A percentile compares a stretch with the other conserved stretches of the same genome.
phyloP scores from a whole-genome alignment of 2,113 vertebrate species.

The Oriolus oriolus region DNA sequence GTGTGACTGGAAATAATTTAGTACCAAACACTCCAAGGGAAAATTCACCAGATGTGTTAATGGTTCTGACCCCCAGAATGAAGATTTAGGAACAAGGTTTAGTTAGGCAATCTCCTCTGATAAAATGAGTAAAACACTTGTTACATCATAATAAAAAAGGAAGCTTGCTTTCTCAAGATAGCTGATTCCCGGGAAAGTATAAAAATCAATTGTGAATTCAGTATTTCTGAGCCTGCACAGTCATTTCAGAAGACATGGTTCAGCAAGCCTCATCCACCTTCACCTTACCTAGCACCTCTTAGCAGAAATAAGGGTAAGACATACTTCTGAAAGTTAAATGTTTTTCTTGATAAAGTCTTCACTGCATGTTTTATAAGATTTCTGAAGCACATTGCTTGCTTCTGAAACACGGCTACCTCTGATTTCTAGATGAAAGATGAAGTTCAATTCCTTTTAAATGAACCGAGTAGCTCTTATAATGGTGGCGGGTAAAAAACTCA shows the following conservation, averaged over 20 bases:
- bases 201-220: neutral
- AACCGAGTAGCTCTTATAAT: neutral
- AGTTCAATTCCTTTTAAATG: neutral
- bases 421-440: neutral
- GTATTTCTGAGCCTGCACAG: neutral
- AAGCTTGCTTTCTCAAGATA: neutral
- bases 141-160: neutral
- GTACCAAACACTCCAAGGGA: neutral
- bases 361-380: neutral
- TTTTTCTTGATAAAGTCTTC: neutral
- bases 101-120: neutral
- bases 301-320: neutral
- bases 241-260: neutral
- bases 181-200: neutral
- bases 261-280: neutral
- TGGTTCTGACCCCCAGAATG: neutral
- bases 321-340: neutral
- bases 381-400: neutral
- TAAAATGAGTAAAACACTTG: neutral
- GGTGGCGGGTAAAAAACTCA: neutral
- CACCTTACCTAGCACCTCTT: neutral
- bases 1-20: neutral
- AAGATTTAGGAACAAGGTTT: neutral
- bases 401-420: neutral
- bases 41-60: neutral